Evolutionary conservation across 2,797 vertebrate genomes (phyloP).

Genomic region (Chelidonichthys spinosus): DNA sequence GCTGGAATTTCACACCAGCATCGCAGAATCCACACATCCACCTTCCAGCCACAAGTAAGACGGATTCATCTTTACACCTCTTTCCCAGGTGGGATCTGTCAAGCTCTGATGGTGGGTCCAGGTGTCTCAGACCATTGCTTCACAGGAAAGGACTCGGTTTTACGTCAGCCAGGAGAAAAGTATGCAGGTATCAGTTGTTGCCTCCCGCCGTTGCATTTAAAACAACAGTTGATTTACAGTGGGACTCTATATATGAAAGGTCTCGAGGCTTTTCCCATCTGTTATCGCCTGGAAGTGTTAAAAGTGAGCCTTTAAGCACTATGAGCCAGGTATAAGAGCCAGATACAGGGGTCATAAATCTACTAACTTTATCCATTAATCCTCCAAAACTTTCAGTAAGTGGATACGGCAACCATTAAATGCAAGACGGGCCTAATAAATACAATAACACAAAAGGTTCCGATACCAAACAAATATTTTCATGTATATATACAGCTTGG

Average conservation of each 20-base stretch:
- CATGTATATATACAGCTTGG: slow-evolving; percentile 19
- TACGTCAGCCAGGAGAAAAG: background rate
- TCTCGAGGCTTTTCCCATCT: background rate
- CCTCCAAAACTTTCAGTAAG: slow-evolving; percentile 25
- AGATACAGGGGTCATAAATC: slow-evolving; percentile 31
- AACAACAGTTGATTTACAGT: background rate
- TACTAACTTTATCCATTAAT: slow-evolving; percentile 12
- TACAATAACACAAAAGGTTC: slow-evolving; percentile 9
- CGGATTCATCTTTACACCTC: slow-evolving; percentile 74
- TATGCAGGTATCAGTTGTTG: background rate
- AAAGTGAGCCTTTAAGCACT: slow-evolving; percentile 1
- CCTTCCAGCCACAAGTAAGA: slow-evolving; percentile 74
- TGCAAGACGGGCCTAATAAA: slow-evolving; percentile 16
- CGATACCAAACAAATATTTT: slow-evolving; percentile 11
- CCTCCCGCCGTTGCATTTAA: background rate
- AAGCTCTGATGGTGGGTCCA: slow-evolving; percentile 22
- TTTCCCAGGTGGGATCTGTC: slow-evolving; percentile 40
- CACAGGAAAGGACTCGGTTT: slow-evolving; percentile 12
- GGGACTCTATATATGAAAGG: background rate
- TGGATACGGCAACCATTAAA: slow-evolving; percentile 37
- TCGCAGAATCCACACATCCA: slow-evolving; percentile 77
- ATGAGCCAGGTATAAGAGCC: slow-evolving; percentile 8
- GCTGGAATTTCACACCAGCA: slow-evolving; percentile 76
- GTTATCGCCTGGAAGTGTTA: background rate
- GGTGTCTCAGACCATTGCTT: slow-evolving; percentile 16